Percentiles rank a stretch among this genome's conserved stretches.
Conservation (phyloP, 1,140 invertebrate species). For the Drosophila orosa region DNA sequence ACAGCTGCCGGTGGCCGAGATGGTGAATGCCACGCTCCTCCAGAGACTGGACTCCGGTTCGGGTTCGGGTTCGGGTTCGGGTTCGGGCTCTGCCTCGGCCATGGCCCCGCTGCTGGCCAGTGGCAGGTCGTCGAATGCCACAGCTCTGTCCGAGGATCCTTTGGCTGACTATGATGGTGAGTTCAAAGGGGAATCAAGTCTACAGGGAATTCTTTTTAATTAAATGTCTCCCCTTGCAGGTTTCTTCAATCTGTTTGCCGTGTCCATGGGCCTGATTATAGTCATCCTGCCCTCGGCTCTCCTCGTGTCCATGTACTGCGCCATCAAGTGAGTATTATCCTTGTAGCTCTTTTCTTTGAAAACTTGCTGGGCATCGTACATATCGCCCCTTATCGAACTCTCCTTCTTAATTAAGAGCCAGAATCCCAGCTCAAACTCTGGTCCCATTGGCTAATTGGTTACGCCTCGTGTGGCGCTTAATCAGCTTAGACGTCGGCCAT, state of each 20-base stretch:
- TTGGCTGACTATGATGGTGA: conserved; percentile 61
- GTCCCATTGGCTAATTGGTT: conserved; percentile 32
- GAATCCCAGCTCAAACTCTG: no score
- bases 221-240: conserved; percentile 24
- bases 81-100: conserved; percentile 41
- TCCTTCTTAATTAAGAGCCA: background rate
- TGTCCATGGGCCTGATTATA: conserved; percentile 71
- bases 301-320: conserved; percentile 70
- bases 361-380: background rate
- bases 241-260: conserved; percentile 67
- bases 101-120: conserved; percentile 61
- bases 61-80: background rate
- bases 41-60: conserved; percentile 41
- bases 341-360: fast-evolving
- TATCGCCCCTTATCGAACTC: no score
- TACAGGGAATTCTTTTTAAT: background rate
- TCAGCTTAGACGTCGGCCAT: conserved; percentile 44
- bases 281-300: conserved; percentile 71
- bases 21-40: conserved; percentile 64
- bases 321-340: conserved; percentile 61
- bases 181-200: conserved; percentile 8
- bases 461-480: conserved; percentile 42
- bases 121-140: conserved; percentile 50
- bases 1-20: conserved; percentile 67
- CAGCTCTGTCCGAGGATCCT: conserved; percentile 63